Percentiles rank a stretch among this genome's conserved stretches.
phyloP scores from a whole-genome alignment of 2,888 invertebrate genomes.

The Latrodectus hesperus region DNA sequence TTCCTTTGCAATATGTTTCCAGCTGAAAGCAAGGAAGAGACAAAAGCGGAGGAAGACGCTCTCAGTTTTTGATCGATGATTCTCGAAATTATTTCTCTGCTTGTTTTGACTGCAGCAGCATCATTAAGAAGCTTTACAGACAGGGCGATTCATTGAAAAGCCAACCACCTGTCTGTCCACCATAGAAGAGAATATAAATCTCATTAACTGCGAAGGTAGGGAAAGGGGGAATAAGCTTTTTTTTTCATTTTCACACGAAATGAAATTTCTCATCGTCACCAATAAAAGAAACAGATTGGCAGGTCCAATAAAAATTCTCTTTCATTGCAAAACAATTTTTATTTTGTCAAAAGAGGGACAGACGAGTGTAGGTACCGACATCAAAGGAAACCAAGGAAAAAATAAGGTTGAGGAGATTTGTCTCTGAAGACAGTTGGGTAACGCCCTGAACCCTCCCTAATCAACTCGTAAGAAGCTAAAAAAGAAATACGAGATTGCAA shows the following conservation, averaged over 20 bases:
- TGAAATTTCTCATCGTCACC: background rate
- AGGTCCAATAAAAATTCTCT: conserved; percentile 8
- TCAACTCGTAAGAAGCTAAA: conserved; percentile 21
- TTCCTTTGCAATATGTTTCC: too few relatives aligned
- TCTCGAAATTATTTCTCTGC: too few relatives aligned
- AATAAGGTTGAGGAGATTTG: conserved; percentile 14
- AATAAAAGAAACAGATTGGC: conserved; percentile 25
- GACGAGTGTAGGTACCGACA: conserved; percentile 6
- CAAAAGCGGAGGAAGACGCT: too few relatives aligned
- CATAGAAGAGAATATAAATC: too few relatives aligned
- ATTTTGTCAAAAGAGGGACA: conserved; percentile 30
- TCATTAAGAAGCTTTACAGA: too few relatives aligned
- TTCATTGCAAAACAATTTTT: conserved; percentile 32
- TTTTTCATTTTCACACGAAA: conserved; percentile 8
- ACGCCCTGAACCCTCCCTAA: conserved; percentile 31
- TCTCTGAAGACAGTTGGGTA: conserved; percentile 25
- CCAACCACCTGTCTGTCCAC: too few relatives aligned
- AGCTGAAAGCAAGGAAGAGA: too few relatives aligned
- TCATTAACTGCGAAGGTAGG: too few relatives aligned
- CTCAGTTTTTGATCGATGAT: too few relatives aligned
- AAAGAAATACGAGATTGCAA: background rate
- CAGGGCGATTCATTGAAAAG: too few relatives aligned
- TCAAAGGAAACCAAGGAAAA: background rate
- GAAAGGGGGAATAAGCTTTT: background rate
- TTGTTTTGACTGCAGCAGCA: too few relatives aligned